Evolutionary conservation across 1,140 invertebrate genomes (phyloP), one percentile per base, ranked within the genome.

Genomic region (Caenorhabditis remanei): DNA sequence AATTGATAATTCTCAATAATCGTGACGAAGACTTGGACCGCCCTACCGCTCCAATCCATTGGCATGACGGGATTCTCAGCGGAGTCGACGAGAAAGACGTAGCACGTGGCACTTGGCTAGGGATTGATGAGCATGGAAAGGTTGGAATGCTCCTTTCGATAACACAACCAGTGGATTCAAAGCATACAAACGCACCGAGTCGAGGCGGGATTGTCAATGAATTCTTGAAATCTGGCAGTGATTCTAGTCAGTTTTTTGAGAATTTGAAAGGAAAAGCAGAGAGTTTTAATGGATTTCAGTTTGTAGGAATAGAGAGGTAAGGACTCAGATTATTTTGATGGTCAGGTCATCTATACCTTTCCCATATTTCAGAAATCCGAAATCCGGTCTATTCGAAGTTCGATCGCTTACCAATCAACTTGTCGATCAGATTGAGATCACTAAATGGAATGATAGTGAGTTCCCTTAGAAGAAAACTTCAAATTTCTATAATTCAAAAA

Each of bases 21-120:
- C 75, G 90, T 21, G 90, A 90, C 65, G 90, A 90, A 82, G 85
- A 90, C 4, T 87, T 90, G 40, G 90, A 90, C 55, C 87, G 90
- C 6, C 65, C 67, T 4, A 90, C 90, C 41, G 61, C 87, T 43
- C 32, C 19, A 55, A 56, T 89, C n/a, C 55, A 84, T 8, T 90
- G 90, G 90, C 53, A 84, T 14, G 53, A 91, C 65, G 90, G 89
- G 50, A 90, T 90, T 75, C 67, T 90, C 4, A 87, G 90, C 14
- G 90, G 90, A 21, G 82, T 89, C 41, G 90, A 90, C 65, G 89
- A 91, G 85, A 46, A 90, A 53, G 90, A 84, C 16, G 71, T 67
- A 8, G 90, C 84, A 13, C 65, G 83, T 32, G 90, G 90, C 43
- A 90, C 90, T 19, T 90, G 90, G 90, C 86, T 90, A 16, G 90